These are phyloP conservation scores for Noctua janthina DNA, from an alignment of 2,888 invertebrate genomes.

Conservation along the genomic window DNA sequence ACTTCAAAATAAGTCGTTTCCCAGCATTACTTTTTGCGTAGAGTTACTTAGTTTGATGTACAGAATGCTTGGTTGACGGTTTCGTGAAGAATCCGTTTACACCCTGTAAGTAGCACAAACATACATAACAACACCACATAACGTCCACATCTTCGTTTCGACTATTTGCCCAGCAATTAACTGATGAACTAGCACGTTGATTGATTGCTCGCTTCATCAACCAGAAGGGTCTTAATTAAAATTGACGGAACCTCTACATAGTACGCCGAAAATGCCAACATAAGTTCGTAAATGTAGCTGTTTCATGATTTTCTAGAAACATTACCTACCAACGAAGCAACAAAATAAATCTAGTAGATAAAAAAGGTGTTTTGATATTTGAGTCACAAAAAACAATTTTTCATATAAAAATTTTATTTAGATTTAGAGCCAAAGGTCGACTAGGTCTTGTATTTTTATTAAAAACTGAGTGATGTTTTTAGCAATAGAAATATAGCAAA, in stretches of 20 bases:
- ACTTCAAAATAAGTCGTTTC: too few species aligned
- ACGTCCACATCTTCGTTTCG: slow-evolving; percentile 20
- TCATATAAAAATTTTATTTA: slow-evolving; percentile 10
- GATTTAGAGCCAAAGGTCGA: background rate
- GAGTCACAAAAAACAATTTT: background rate
- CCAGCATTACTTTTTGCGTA: too few species aligned
- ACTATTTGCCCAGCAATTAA: slow-evolving; percentile 59
- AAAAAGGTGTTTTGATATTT: background rate
- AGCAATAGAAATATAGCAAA: background rate
- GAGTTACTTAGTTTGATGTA: too few species aligned
- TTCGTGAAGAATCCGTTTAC: too few species aligned
- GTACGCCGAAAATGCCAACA: slow-evolving; percentile 11
- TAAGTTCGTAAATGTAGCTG: slow-evolving; percentile 4
- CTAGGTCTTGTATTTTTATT: background rate
- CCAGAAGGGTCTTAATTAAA: slow-evolving; percentile 41
- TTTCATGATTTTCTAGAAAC: background rate
- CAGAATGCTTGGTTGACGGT: too few species aligned
- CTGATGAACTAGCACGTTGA: slow-evolving; percentile 64
- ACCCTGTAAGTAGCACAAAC: background rate
- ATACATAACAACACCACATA: background rate
- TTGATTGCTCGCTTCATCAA: slow-evolving; percentile 63
- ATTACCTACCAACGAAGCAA: background rate
- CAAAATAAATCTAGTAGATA: background rate
- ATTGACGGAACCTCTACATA: slow-evolving; percentile 31
- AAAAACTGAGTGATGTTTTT: slow-evolving; percentile 11